Evolutionary conservation across 1,140 invertebrate genomes (phyloP), one percentile per base, ranked within the genome.

Genomic region (Probaryconus sp.): DNA sequence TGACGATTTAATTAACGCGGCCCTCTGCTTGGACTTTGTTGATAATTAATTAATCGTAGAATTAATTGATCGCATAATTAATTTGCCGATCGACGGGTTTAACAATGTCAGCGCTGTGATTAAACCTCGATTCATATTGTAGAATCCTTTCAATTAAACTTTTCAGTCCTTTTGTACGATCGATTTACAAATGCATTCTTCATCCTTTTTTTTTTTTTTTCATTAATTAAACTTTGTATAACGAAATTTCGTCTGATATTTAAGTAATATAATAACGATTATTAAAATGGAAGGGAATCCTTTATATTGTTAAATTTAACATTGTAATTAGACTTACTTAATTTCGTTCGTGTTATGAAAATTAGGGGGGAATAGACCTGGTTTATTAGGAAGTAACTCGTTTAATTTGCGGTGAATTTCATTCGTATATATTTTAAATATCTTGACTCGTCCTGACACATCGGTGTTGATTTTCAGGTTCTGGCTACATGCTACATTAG

Each of bases 1-100:
- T 77, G 77, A 82, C 75, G 75, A 82, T 82, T 82, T 82, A 82
- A 82, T 82, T 81, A 82, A 69, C 72, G 40, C 28, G 51, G 35
- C 24, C 50, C 33, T 35, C 11, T 38, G 13, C 42, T n/a, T 16
- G 35, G 43, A 28, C n/a, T 56, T 48, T 53, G 63, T 75, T 75
- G 75, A 77, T 80, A 81, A 80, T 82, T 80, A 82, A 82, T 81
- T 76, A 80, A 38, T 51, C 64, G 74, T 64, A 75, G 80, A 82
- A 81, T 81, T 82, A 78, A 81, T 80, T 82, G 78, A 82, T 79
- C 79, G 78, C 35, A 51, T 63, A 40, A 51, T 51, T 63, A 63
- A 40, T 51, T 51, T 43, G 20, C 20, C 30, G 35, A 37, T 37
- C 11, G 10, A 3, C 16, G 10, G 18, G 10, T 16, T n/a, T 17